Conservation (phyloP, 2,888 invertebrate genomes). For the Heliconius ethilla region DNA sequence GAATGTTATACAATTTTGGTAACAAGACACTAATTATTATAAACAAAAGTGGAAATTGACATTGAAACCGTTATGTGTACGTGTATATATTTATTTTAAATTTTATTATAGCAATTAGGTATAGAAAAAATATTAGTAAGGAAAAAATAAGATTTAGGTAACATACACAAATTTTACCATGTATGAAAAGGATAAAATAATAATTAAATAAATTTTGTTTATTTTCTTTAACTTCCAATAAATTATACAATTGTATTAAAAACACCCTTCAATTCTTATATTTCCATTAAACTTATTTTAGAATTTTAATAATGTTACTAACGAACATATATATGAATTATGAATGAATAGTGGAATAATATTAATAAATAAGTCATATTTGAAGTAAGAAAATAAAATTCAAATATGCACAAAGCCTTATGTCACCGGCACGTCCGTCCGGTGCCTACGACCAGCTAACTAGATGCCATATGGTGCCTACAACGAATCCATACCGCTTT, state of each 20-base stretch:
- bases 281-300: not conserved
- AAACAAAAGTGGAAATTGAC: conserved; percentile 60
- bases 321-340: not conserved
- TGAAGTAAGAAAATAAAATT: conserved; percentile 16
- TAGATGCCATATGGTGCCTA: conserved; percentile 68
- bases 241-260: not conserved
- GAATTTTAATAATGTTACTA: not conserved
- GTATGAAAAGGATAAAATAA: not conserved
- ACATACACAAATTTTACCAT: too few relatives aligned
- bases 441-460: conserved; percentile 60
- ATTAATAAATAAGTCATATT: conserved; percentile 14
- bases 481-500: conserved; percentile 57
- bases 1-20: not conserved
- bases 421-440: conserved; percentile 57
- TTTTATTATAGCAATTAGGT: not conserved
- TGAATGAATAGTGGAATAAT: not conserved
- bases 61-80: conserved; percentile 70
- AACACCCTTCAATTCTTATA: not conserved
- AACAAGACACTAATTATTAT: conserved; percentile 49
- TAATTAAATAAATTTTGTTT: too few relatives aligned
- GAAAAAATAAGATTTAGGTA: too few relatives aligned
- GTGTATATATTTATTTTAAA: too few relatives aligned
- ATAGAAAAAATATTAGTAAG: too few relatives aligned
- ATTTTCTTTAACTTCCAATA: not conserved
- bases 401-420: conserved; percentile 53